These are phyloP conservation scores for Prunella strophiata DNA, from an alignment of 2,797 vertebrate genomes.

Conservation along the genomic window DNA sequence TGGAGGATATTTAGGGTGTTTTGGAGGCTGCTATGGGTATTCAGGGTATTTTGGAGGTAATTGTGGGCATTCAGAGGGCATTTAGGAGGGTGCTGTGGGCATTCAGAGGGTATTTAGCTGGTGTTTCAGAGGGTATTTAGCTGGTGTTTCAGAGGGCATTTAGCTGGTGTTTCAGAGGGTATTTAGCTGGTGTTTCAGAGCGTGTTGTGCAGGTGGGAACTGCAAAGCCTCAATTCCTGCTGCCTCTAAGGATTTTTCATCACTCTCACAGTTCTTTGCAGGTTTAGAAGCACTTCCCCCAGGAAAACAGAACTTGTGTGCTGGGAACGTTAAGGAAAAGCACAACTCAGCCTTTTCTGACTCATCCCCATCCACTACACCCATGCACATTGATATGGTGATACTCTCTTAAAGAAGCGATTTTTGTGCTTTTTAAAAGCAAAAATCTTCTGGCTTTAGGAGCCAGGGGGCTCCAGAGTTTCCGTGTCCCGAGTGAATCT, in stretches of 20 bases:
- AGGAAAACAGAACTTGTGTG: background rate
- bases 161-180: background rate
- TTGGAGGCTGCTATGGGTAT: rapidly evolving
- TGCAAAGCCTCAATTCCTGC: background rate
- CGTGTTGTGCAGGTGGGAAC: background rate
- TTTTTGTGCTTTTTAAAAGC: rapidly evolving
- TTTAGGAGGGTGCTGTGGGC: rapidly evolving
- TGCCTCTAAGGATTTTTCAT: rapidly evolving
- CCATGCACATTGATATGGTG: rapidly evolving
- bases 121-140: too few relatives aligned
- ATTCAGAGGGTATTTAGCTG: background rate
- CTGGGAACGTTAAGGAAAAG: background rate
- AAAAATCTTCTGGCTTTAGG: background rate
- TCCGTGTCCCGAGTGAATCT: too few relatives aligned
- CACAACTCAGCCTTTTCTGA: background rate
- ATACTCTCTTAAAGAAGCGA: rapidly evolving
- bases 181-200: background rate
- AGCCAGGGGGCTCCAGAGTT: rapidly evolving
- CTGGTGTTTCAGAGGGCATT: background rate
- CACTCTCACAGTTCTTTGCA: too few relatives aligned
- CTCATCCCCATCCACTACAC: background rate
- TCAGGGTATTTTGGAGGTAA: background rate
- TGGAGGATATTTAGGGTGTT: background rate
- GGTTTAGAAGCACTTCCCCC: background rate
- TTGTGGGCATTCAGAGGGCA: too few relatives aligned